These are phyloP conservation scores for Anseranas semipalmata DNA, from an alignment of 2,113 vertebrate genomes.

Conservation along the genomic window DNA sequence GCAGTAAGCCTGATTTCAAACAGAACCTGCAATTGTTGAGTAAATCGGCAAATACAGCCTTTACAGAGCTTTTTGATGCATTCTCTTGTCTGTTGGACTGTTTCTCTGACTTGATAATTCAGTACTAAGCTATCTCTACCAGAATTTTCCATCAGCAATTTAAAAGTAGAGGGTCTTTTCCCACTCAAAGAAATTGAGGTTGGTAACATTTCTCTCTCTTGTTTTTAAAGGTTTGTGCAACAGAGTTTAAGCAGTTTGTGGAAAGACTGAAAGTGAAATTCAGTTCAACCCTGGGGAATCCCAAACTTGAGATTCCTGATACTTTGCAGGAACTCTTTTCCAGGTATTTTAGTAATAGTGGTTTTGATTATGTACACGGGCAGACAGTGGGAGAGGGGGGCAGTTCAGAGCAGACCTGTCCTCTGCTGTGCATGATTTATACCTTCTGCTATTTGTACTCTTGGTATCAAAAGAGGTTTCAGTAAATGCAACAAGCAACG, in stretches of 20 bases:
- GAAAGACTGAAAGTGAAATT: constrained; percentile 90
- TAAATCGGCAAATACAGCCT: not conserved
- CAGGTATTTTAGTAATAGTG: constrained; percentile 70
- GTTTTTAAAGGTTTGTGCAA: constrained; percentile 83
- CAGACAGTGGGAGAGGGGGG: not conserved
- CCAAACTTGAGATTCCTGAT: constrained; percentile 83
- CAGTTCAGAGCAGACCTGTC: not conserved
- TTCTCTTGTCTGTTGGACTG: not conserved
- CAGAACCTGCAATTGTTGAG: not conserved
- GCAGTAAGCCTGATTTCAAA: not conserved
- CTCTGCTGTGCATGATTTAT: not conserved
- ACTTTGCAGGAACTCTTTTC: constrained; percentile 86
- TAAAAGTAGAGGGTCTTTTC: not conserved
- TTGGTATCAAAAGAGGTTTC: not conserved
- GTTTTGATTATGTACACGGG: not conserved
- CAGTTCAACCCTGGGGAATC: constrained; percentile 77
- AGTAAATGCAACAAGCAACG: not conserved
- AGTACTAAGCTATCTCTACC: not conserved
- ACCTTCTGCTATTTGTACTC: not conserved
- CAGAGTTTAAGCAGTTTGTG: constrained; percentile 87
- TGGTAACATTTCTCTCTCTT: not conserved
- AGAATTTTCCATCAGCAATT: not conserved
- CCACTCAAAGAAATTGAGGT: not conserved
- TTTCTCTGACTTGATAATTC: not conserved
- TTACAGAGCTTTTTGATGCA: not conserved